Base-by-base conservation (phyloP, 2,888 invertebrate species). In the Lasius fuliginosus region DNA sequence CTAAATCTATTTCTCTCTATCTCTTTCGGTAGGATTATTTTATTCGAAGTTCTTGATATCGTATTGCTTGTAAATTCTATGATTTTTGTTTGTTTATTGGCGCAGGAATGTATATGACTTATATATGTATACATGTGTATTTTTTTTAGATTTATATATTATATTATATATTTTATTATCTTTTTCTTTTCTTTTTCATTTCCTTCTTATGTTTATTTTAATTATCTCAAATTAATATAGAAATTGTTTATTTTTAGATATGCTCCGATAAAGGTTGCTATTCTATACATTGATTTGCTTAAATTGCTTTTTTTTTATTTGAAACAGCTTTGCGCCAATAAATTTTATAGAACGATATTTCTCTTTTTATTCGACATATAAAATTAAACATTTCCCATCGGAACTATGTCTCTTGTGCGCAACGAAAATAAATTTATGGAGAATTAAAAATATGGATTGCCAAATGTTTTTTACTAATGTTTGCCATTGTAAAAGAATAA, bases 401-500 rank as follows among this genome's bases (percentile, higher is more conserved):
- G 23, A 60, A 60, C 33, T 27, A 60, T 23, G 74, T 56, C 36
- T 74, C 33, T 33, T 60, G 53, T n/a, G 60, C 46, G 27, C n/a
- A 46, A 46, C 60, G 11, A 71, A 60, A 71, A 23, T 60, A 46
- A 71, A 81, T 81, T 81, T 81, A 71, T 81, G 30, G 79, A 71
- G 60, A 81, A 81, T 71, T 60, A 62, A 81, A 71, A 60, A 81
- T 71, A 81, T 60, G 27, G 56, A 77, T 58, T 49, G 46, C 33
- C 79, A 71, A 71, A 81, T 46, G 27, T 60, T 81, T 71, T 81
- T 71, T 71, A 71, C 60, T 81, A 69, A 79, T 79, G 69, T 71
- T 60, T 69, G 23, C 62, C 73, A 60, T 49, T 71, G 60, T 36
- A 49, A 71, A 62, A 53, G 8, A 33, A 60, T 71, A 81, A 81